A percentile compares a stretch with the other conserved stretches of the same genome.
Conservation (phyloP, 2,888 invertebrate genomes). For the Drosophila robusta region DNA sequence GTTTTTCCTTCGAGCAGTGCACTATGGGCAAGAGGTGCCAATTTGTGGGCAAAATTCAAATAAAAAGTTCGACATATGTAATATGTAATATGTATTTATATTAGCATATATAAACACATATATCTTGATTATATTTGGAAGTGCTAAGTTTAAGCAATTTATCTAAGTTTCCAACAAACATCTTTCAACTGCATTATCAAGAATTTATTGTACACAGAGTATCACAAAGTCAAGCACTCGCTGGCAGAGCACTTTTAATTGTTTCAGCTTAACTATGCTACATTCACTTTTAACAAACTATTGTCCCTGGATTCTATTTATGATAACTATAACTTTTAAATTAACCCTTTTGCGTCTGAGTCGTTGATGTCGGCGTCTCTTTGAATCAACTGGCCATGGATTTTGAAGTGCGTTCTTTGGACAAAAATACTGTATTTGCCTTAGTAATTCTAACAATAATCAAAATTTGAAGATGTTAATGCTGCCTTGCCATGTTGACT, state of each 20-base stretch:
- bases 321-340: not conserved
- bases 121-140: no score
- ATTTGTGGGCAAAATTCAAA: no score
- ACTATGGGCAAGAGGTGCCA: no score
- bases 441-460: conserved; percentile 3
- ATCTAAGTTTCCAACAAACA: no score
- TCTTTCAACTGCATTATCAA: no score
- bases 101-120: no score
- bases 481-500: conserved; percentile 49
- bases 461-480: conserved; percentile 31
- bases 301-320: not conserved
- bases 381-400: not conserved
- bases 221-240: conserved; percentile 2
- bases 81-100: no score
- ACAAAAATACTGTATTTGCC: no score
- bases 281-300: not conserved
- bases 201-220: not conserved
- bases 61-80: no score
- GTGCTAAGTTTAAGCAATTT: no score
- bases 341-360: not conserved
- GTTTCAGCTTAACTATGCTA: not conserved
- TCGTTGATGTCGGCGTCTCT: not conserved
- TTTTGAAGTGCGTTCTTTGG: no score
- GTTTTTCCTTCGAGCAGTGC: no score
- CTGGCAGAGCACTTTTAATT: not conserved